These are phyloP conservation scores for Enteromius thamalakanensis DNA, from an alignment of 2,797 vertebrate genomes.

Conservation along the genomic window DNA sequence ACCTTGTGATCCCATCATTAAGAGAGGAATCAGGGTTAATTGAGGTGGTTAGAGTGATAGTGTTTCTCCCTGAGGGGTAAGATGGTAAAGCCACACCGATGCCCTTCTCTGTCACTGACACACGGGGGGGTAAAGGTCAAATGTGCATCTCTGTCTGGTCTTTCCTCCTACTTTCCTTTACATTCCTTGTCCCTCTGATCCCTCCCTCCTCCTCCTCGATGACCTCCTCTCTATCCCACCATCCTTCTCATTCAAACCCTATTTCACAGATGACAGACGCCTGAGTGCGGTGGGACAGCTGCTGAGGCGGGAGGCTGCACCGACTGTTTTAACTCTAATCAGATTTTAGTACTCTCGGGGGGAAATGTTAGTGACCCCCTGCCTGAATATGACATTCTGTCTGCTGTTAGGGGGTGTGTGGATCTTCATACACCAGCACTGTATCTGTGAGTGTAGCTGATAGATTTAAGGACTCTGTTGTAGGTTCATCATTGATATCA, in stretches of 20 bases:
- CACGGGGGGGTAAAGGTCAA: constrained; percentile 73
- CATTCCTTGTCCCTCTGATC: neutral
- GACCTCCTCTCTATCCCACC: constrained; percentile 67
- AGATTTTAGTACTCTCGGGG: too few relatives aligned
- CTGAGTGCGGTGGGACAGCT: constrained; percentile 73
- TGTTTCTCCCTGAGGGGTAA: constrained; percentile 63
- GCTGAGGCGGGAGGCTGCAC: constrained; percentile 66
- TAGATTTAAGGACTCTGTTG: neutral
- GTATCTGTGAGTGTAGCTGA: constrained; percentile 2
- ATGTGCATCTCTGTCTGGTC: constrained; percentile 34
- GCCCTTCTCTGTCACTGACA: constrained; percentile 68
- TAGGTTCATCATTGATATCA: too few relatives aligned
- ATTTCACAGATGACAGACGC: constrained; percentile 76
- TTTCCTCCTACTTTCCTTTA: neutral
- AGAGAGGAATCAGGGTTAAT: constrained; percentile 73
- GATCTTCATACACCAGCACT: neutral
- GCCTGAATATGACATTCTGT: constrained; percentile 66
- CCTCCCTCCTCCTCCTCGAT: constrained; percentile 32
- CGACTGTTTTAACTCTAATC: too few relatives aligned
- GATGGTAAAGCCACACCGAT: constrained; percentile 61
- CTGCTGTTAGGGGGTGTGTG: constrained; percentile 7
- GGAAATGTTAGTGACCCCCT: constrained; percentile 38
- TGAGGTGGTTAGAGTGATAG: constrained; percentile 79
- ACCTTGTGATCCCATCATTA: constrained; percentile 41
- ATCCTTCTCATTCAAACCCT: constrained; percentile 64